A percentile compares a stretch with the other conserved stretches of the same genome.
phyloP scores from a whole-genome alignment of 2,113 vertebrate species.

The Hemichromis elongatus region DNA sequence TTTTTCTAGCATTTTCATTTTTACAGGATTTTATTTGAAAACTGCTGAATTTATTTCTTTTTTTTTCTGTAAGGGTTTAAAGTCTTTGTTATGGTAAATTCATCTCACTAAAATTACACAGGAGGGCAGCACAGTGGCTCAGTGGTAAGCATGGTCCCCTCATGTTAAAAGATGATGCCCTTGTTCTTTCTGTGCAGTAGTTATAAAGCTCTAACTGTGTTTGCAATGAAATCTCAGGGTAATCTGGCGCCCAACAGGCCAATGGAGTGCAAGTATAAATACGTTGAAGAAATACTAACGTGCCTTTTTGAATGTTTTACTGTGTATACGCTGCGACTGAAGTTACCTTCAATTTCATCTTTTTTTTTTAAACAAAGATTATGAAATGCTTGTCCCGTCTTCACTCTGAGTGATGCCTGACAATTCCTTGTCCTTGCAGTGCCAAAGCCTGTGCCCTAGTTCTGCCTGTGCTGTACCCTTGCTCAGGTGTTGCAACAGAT shows the following conservation, averaged over 20 bases:
- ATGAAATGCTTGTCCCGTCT: background rate
- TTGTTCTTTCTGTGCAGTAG: background rate
- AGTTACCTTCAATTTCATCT: background rate
- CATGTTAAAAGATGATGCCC: background rate
- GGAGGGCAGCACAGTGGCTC: background rate
- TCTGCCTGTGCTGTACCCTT: background rate
- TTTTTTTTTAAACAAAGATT: background rate
- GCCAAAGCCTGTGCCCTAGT: slow-evolving; percentile 3
- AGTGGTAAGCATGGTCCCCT: background rate
- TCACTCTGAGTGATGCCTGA: slow-evolving; percentile 11
- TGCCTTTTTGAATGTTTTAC: background rate
- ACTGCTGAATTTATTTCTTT: slow-evolving; percentile 10
- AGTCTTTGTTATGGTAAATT: slow-evolving; percentile 54
- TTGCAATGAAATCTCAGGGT: background rate
- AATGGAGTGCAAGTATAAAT: background rate
- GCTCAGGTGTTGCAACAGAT: slow-evolving; percentile 58
- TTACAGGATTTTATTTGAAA: slow-evolving; percentile 53
- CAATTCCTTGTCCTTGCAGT: background rate
- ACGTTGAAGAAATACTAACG: background rate
- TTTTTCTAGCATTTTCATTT: slow-evolving; percentile 48
- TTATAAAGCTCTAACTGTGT: slow-evolving; percentile 6
- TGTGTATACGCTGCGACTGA: background rate
- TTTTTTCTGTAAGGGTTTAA: slow-evolving; percentile 17
- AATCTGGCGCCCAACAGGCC: background rate
- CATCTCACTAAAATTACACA: slow-evolving; percentile 26